Percentiles rank a stretch among this genome's conserved stretches.
phyloP scores from a whole-genome alignment of 2,888 invertebrate species.

The Amphipoea lucens region DNA sequence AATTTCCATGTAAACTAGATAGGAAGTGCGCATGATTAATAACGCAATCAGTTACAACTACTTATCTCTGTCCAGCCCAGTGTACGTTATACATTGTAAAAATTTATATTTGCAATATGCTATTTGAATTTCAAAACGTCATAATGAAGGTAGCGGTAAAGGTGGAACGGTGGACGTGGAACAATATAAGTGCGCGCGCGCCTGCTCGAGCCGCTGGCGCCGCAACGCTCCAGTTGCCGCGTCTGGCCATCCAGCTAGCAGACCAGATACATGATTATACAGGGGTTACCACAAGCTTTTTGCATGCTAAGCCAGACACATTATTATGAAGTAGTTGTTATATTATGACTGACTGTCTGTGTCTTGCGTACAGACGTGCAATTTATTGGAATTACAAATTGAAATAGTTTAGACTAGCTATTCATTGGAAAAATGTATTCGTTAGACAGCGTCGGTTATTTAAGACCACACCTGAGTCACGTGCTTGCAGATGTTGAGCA shows the following conservation, averaged over 20 bases:
- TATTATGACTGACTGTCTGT: conserved; percentile 56
- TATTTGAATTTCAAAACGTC: conserved; percentile 83
- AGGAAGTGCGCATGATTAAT: conserved; percentile 67
- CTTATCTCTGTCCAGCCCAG: conserved; percentile 63
- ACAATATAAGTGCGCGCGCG: conserved; percentile 80
- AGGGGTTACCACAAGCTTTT: conserved; percentile 56
- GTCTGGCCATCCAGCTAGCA: conserved; percentile 72
- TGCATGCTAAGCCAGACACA: conserved; percentile 60
- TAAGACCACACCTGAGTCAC: conserved; percentile 49
- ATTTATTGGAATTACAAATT: conserved; percentile 35
- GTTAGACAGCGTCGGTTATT: conserved; percentile 39
- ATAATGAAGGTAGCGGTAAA: conserved; percentile 75
- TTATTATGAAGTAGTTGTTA: conserved; percentile 53
- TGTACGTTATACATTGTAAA: conserved; percentile 70
- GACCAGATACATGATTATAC: conserved; percentile 65
- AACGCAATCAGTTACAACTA: conserved; percentile 65
- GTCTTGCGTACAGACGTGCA: conserved; percentile 51
- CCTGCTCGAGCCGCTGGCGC: conserved; percentile 76
- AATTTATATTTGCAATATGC: conserved; percentile 74
- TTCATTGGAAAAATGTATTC: conserved; percentile 40
- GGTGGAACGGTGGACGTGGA: conserved; percentile 68
- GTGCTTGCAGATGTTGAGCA: conserved; percentile 46
- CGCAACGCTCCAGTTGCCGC: conserved; percentile 86
- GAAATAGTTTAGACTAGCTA: conserved; percentile 31
- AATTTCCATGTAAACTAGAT: conserved; percentile 55